A percentile compares a stretch with the other conserved stretches of the same genome.
Evolutionary conservation across 2,888 invertebrate genomes (phyloP).

Genomic region (Siphlonurus alternatus): DNA sequence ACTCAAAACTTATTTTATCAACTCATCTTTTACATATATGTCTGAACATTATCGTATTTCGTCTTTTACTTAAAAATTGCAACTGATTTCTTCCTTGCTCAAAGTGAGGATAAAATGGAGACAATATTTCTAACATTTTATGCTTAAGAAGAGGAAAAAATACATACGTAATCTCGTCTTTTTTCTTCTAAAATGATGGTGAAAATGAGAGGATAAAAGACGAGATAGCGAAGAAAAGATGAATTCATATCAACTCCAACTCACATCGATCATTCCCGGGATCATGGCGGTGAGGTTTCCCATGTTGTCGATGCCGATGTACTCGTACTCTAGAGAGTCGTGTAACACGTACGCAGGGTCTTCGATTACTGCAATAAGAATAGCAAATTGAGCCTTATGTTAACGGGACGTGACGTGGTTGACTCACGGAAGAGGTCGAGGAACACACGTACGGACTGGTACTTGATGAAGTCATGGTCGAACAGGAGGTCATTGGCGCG

Average conservation of each 20-base stretch:
- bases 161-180: no score
- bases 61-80: no score
- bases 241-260: constrained; percentile 14
- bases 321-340: background rate
- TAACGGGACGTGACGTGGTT: background rate
- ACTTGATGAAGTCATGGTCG: constrained; percentile 17
- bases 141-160: no score
- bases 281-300: constrained; percentile 27
- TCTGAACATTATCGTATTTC: no score
- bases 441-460: constrained; percentile 10
- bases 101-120: no score
- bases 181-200: no score
- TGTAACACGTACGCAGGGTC: background rate
- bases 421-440: background rate
- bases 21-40: no score
- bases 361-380: constrained; percentile 5
- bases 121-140: no score
- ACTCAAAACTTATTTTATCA: no score
- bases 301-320: constrained; percentile 23
- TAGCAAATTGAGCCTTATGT: background rate
- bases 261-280: constrained; percentile 33
- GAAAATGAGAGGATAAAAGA: background rate
- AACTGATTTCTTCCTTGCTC: no score
- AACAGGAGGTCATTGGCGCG: constrained; percentile 14
- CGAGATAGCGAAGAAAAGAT: background rate